phyloP scores from a whole-genome alignment of 2,888 invertebrate genomes.

The Rugalucina vietnamica region DNA sequence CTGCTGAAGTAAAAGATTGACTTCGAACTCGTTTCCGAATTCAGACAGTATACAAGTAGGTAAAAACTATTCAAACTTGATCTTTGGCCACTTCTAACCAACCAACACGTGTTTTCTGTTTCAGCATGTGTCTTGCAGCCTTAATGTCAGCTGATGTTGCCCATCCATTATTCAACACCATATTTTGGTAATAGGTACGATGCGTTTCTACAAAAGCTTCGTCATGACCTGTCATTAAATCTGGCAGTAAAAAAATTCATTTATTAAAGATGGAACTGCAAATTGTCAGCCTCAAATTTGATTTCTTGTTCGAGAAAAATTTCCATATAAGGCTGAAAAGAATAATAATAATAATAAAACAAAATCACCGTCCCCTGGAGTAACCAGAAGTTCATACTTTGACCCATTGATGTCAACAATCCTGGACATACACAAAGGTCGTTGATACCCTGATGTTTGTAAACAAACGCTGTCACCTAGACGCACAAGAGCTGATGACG shows the following conservation, averaged over 20 bases:
- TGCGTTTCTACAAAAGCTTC: neutral
- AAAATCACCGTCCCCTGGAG: neutral
- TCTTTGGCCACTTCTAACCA: neutral
- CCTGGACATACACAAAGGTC: too few species aligned
- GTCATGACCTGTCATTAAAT: neutral
- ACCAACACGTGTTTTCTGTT: neutral
- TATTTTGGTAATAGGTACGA: neutral
- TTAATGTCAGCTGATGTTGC: neutral
- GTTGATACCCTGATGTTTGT: too few species aligned
- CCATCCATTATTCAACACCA: neutral
- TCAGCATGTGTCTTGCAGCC: neutral
- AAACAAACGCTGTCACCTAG: too few species aligned
- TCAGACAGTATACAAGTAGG: neutral
- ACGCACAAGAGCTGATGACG: too few species aligned
- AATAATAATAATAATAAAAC: neutral
- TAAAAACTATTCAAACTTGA: neutral
- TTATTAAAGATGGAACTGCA: neutral
- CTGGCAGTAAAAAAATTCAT: neutral
- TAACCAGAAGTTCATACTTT: neutral
- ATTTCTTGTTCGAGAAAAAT: neutral
- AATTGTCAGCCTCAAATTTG: neutral
- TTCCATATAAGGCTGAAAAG: neutral
- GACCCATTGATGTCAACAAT: neutral
- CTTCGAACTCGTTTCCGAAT: neutral
- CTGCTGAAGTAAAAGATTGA: neutral